Conservation (phyloP, 2,888 invertebrate species). For the Drosophila kambysellisi region DNA sequence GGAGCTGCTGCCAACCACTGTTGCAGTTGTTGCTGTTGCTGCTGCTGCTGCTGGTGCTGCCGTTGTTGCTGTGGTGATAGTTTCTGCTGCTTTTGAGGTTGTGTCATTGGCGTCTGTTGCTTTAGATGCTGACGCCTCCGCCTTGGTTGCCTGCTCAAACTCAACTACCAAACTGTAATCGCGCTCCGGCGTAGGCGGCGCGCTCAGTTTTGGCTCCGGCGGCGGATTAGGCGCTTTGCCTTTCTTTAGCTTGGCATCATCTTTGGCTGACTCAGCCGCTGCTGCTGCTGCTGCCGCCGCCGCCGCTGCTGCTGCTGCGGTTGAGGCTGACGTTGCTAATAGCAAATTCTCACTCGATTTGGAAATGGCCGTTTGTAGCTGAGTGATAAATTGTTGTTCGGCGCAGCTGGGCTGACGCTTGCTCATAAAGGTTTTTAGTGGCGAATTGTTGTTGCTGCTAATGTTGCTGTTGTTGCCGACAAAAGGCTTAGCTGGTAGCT, state of each 20-base stretch:
- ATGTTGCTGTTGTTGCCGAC: slow-evolving; percentile 68
- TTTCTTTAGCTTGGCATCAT: slow-evolving; percentile 87
- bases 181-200: slow-evolving; percentile 83
- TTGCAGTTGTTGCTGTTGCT: slow-evolving; percentile 40
- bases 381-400: slow-evolving; percentile 86
- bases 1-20: slow-evolving; percentile 65
- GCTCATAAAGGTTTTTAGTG: slow-evolving; percentile 86
- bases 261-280: slow-evolving; percentile 69
- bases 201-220: slow-evolving; percentile 76
- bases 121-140: slow-evolving; percentile 32
- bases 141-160: slow-evolving; percentile 64
- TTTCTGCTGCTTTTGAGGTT: slow-evolving; percentile 19
- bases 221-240: slow-evolving; percentile 92
- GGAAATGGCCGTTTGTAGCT: slow-evolving; percentile 86
- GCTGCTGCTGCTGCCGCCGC: slow-evolving; percentile 40
- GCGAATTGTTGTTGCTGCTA: slow-evolving; percentile 77
- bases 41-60: slow-evolving; percentile 20
- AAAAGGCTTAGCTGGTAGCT: slow-evolving; percentile 90
- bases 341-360: slow-evolving; percentile 79
- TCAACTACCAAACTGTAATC: slow-evolving; percentile 82
- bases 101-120: slow-evolving; percentile 29
- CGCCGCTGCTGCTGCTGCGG: slow-evolving; percentile 37
- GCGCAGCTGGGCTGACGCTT: slow-evolving; percentile 85
- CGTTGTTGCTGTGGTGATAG: slow-evolving; percentile 2
- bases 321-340: slow-evolving; percentile 49